phyloP scores from a whole-genome alignment of 2,888 invertebrate genomes.

The Euclidia mi region DNA sequence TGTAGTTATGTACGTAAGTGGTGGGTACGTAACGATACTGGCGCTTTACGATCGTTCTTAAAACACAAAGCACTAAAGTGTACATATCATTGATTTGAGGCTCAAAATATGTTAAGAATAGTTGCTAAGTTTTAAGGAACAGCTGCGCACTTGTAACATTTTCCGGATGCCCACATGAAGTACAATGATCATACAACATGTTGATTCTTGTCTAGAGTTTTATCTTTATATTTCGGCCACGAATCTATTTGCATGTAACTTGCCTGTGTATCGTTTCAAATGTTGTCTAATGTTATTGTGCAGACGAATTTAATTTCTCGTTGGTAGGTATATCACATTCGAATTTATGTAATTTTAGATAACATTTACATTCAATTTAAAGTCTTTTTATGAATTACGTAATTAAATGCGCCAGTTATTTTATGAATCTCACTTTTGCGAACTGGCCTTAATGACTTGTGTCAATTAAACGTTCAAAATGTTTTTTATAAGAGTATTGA shows the following conservation, averaged over 20 bases:
- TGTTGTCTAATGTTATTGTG: constrained; percentile 67
- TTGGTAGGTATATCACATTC: constrained; percentile 73
- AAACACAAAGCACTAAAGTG: constrained; percentile 56
- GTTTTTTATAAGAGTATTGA: constrained; percentile 69
- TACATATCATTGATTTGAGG: constrained; percentile 80
- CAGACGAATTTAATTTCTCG: constrained; percentile 65
- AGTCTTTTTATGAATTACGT: constrained; percentile 44
- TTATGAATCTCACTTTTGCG: constrained; percentile 57
- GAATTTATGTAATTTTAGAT: constrained; percentile 85
- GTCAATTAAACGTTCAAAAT: constrained; percentile 85
- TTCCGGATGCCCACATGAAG: constrained; percentile 81
- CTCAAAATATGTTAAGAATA: constrained; percentile 75
- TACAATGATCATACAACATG: constrained; percentile 82
- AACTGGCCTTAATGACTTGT: constrained; percentile 65
- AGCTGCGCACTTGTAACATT: constrained; percentile 79
- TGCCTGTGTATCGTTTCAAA: constrained; percentile 59
- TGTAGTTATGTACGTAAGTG: constrained; percentile 46
- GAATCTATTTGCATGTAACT: constrained; percentile 76
- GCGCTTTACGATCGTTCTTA: constrained; percentile 45
- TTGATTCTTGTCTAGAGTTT: constrained; percentile 80
- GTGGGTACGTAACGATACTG: constrained; percentile 50
- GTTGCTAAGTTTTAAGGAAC: constrained; percentile 67
- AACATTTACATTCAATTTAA: constrained; percentile 74
- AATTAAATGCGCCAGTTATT: constrained; percentile 54
- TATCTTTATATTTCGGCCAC: constrained; percentile 83